A percentile compares a stretch with the other conserved stretches of the same genome.
Evolutionary conservation across 2,113 vertebrate genomes (phyloP).

Genomic region (Talpa occidentalis): DNA sequence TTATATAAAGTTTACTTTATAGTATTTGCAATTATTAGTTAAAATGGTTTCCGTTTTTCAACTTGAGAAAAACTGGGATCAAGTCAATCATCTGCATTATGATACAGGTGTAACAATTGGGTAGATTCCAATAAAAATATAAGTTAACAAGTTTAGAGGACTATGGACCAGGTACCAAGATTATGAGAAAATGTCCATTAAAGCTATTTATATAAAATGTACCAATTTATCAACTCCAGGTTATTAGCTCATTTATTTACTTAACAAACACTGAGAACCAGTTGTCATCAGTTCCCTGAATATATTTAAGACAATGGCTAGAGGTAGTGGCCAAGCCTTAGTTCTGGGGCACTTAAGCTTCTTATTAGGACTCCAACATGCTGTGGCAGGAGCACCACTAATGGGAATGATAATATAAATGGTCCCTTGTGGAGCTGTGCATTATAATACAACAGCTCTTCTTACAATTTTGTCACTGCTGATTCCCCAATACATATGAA

Average conservation of each 20-base stretch:
- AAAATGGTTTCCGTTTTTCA: neutral
- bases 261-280: neutral
- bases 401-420: neutral
- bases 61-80: neutral
- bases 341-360: neutral
- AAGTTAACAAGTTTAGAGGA: neutral
- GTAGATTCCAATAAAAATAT: neutral
- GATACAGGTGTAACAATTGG: neutral
- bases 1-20: no score
- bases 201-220: constrained; percentile 9
- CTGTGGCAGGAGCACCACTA: neutral
- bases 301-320: neutral
- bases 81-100: neutral
- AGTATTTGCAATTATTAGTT: no score
- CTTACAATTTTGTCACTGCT: neutral
- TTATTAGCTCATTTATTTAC: neutral
- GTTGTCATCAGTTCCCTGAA: neutral
- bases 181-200: neutral
- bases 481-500: neutral
- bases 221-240: neutral
- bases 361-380: neutral
- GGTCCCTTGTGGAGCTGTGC: neutral
- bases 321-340: neutral
- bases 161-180: neutral
- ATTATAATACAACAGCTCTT: neutral